Evolutionary conservation across 2,888 invertebrate genomes (phyloP).

Genomic region (Sesamia inferens): DNA sequence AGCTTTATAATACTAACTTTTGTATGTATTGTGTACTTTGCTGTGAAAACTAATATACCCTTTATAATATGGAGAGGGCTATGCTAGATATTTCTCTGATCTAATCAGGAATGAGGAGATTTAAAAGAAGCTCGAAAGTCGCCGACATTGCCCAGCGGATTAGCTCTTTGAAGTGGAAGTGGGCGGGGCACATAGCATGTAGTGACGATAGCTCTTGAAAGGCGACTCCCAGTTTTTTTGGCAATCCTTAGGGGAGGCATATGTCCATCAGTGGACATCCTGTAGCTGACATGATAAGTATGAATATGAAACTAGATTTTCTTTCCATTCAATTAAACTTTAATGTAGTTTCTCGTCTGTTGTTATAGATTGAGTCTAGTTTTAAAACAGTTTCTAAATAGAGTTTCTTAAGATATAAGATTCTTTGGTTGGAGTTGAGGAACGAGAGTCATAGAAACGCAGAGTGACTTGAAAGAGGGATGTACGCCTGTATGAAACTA

Average conservation of each 20-base stretch:
- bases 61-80: not conserved
- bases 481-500: not conserved
- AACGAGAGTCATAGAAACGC: not conserved
- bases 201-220: no score
- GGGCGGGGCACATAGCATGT: no score
- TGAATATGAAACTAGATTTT: not conserved
- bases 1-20: not conserved
- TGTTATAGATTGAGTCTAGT: not conserved
- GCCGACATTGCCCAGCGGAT: no score
- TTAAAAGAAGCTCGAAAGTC: no score
- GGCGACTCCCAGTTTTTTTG: no score
- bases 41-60: not conserved
- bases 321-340: constrained; percentile 17
- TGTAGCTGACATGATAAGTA: no score
- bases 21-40: not conserved
- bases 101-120: no score
- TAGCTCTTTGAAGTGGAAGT: no score
- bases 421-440: not conserved
- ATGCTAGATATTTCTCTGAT: no score
- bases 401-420: not conserved
- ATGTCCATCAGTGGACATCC: no score
- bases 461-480: not conserved
- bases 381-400: not conserved
- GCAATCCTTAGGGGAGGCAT: no score
- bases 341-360: constrained; percentile 16